Evolutionary conservation across 2,797 vertebrate species (phyloP).

Genomic region (Iguana delicatissima): DNA sequence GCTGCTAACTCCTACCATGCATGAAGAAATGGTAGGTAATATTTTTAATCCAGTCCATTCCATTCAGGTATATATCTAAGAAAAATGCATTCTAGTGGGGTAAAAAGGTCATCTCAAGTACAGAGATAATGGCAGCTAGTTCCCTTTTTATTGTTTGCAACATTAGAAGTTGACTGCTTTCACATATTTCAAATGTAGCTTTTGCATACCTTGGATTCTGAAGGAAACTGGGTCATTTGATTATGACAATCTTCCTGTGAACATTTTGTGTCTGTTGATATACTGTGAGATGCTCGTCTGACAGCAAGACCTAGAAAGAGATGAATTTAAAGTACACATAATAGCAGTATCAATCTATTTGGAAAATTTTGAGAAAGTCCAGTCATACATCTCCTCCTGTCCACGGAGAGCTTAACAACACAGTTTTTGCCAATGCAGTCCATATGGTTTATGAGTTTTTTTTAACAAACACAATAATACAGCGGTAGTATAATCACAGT

Average conservation of each 20-base stretch:
- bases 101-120: neutral
- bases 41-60: neutral
- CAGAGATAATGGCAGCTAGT: neutral
- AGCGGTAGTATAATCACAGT: neutral
- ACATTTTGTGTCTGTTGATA: slow-evolving; percentile 69
- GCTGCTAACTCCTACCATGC: too few relatives aligned
- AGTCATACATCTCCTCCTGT: neutral
- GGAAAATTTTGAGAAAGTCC: slow-evolving; percentile 35
- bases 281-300: slow-evolving; percentile 80
- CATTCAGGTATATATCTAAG: neutral
- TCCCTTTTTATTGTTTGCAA: neutral
- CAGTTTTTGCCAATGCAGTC: neutral
- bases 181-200: slow-evolving; percentile 24
- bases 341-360: slow-evolving; percentile 27
- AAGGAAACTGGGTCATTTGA: slow-evolving; percentile 75
- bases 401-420: neutral
- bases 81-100: neutral
- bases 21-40: neutral
- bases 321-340: slow-evolving; percentile 58
- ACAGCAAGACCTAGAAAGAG: slow-evolving; percentile 69
- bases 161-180: neutral
- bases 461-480: neutral
- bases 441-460: neutral
- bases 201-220: slow-evolving; percentile 74
- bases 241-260: slow-evolving; percentile 63